Evolutionary conservation across 2,888 invertebrate species (phyloP), one percentile per base, ranked within the genome.

Genomic region (Boloria euphrosyne): DNA sequence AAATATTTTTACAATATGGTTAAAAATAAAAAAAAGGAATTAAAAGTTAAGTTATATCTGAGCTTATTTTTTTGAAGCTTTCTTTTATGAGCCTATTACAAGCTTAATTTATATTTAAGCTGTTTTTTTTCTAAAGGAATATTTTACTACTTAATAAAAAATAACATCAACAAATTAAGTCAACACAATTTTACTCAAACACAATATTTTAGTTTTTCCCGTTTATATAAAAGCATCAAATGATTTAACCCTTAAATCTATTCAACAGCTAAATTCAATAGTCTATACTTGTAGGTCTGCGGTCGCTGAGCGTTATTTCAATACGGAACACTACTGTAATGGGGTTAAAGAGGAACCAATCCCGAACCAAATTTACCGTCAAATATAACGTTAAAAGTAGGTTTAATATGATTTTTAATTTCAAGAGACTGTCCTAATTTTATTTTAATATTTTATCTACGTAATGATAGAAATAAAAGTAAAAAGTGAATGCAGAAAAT

Each of bases 341-440:
- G 65, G 67, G 65, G 61, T 69, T 64, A 68, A 61, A 67, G 64
- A 51, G 58, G 38, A 58, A 62, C 65, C 67, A 49, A 67, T 67
- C 64, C 58, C 58, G 67, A 49, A 59, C 31, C 58, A 52, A 68
- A 58, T 69, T 69, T 62, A 65, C 55, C 62, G 62, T 47, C 62
- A 66, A 65, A 55, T 65, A 59, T 65, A 53, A 60, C 55, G 64
- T 57, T 62, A 17, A 27, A 27, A 22, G 27, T 59, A 59, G 7
- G 59, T 49, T 5, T 6, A 10, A 14, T 31, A 49, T 49, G 47
- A 38, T 49, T 59, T 14, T 17, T 18, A 4, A 31, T 59, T 59
- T 49, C 31, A 13, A 10, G 13, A 31, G 59, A 59, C 47, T 31
- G 6, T 49, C 13, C n/a, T 0, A 16, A 22, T 46, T 13, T 55